phyloP scores from a whole-genome alignment of 2,888 invertebrate species.

The Hylaea fasciaria region DNA sequence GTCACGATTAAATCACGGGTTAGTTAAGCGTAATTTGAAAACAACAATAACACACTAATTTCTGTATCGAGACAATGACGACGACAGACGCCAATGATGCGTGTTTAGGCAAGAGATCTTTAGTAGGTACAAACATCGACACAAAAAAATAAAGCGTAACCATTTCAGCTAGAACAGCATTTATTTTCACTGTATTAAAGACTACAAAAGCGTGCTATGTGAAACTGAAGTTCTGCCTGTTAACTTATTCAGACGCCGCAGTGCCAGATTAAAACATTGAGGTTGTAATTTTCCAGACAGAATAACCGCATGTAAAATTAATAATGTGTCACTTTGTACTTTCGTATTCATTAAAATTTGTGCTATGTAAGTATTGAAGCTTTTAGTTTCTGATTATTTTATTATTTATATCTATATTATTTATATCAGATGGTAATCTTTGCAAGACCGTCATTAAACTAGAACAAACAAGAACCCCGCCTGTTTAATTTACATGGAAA shows the following conservation, averaged over 20 bases:
- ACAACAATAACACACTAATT: too few relatives aligned
- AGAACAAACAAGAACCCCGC: too few relatives aligned
- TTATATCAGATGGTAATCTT: too few relatives aligned
- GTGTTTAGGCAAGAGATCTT: too few relatives aligned
- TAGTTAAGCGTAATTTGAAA: too few relatives aligned
- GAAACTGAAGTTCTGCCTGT: constrained; percentile 21
- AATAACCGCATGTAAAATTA: constrained; percentile 33
- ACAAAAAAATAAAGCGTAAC: too few relatives aligned
- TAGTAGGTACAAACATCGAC: background rate
- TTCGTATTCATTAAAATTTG: constrained; percentile 19
- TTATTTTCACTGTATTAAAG: constrained; percentile 20
- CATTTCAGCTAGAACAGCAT: background rate
- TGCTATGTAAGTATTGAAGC: constrained; percentile 15
- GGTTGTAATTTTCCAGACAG: constrained; percentile 34
- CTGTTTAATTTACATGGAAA: too few relatives aligned
- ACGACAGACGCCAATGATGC: too few relatives aligned
- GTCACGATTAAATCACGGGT: too few relatives aligned
- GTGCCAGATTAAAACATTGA: constrained; percentile 33
- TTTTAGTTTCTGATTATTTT: background rate
- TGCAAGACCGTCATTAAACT: too few relatives aligned
- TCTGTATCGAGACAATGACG: too few relatives aligned
- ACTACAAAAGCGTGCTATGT: constrained; percentile 11
- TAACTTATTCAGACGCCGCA: constrained; percentile 33
- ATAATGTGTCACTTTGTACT: constrained; percentile 27
- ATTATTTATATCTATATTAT: background rate